Evolutionary conservation across 2,113 vertebrate species (phyloP), one percentile per base, ranked within the genome.

Genomic region (Aramus guarauna): DNA sequence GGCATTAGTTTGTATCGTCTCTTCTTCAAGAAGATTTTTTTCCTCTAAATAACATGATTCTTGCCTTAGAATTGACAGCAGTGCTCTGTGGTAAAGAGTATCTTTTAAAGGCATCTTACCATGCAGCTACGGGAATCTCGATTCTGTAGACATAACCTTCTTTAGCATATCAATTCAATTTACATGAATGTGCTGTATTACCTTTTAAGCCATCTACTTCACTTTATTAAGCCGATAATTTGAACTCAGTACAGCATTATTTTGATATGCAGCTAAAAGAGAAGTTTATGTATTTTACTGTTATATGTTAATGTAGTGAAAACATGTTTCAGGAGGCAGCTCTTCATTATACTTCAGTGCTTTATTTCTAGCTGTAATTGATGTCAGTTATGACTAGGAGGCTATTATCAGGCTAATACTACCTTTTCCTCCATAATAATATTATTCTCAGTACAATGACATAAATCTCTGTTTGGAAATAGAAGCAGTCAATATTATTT

Each of bases 121-220:
- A 52, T 30, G 55, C 20, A 56, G 43, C n/a, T 86, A 45, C 5
- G 73, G 20, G 43, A 81, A 92, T 90, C 85, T 80, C 9, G 19
- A 76, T 73, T 88, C 74, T 89, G 74, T 29, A 47, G 72, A 81
- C 66, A 68, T 75, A 55, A 62, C 64, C 39, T 81, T 92, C 78
- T 96, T 94, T 93, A 97, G 88, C 60, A 67, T 83, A 97, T 82
- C 84, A 95, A 73, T 75, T 81, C 81, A 50, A 93, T 82, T 93
- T 91, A 94, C 77, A 50, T 88, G 80, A 92, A 72, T 36, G 55
- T 73, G 52, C 41, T 83, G 19, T 48, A 92, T 82, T 95, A 95
- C 64, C 80, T 92, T 92, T 95, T 86, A 96, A 93, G 85, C 22
- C 56, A 92, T 68, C 34, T 71, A 90, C 60, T 93, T 96, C 60